Evolutionary conservation across 2,113 vertebrate species (phyloP).

Genomic region (Chaenogobius annularis): DNA sequence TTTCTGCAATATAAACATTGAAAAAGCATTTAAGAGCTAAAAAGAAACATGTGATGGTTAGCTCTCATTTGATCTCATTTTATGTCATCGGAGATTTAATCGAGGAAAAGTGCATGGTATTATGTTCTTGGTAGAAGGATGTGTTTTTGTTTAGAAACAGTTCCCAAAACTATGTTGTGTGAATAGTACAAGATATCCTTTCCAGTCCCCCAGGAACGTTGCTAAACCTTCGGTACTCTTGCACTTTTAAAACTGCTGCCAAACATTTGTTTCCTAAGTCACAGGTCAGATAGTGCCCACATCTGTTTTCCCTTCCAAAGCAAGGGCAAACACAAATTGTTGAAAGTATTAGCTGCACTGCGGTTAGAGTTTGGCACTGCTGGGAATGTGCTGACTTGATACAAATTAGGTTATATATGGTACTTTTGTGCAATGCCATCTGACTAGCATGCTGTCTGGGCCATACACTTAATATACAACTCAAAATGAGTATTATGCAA

Average conservation of each 20-base stretch:
- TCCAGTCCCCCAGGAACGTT: slow-evolving; percentile 49
- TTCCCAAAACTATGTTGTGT: slow-evolving; percentile 47
- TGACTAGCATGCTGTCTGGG: slow-evolving; percentile 60
- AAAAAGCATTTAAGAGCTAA: neutral
- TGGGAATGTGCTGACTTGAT: slow-evolving; percentile 72
- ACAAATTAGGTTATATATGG: slow-evolving; percentile 65
- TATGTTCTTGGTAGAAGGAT: slow-evolving; percentile 17
- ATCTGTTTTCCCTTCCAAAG: slow-evolving; percentile 68
- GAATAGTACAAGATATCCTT: slow-evolving; percentile 62
- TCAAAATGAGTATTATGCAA: slow-evolving; percentile 53
- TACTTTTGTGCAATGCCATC: slow-evolving; percentile 65
- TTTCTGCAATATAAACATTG: neutral
- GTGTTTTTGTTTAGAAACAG: slow-evolving; percentile 52
- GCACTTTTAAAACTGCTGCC: slow-evolving; percentile 63
- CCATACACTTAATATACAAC: slow-evolving; percentile 63
- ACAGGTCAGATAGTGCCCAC: slow-evolving; percentile 68
- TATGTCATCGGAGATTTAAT: neutral
- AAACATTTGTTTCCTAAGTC: slow-evolving; percentile 73
- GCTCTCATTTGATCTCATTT: neutral
- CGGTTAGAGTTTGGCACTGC: slow-evolving; percentile 64
- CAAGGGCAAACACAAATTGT: slow-evolving; percentile 67
- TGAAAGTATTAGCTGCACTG: slow-evolving; percentile 71
- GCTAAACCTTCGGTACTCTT: slow-evolving; percentile 38
- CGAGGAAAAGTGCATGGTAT: neutral
- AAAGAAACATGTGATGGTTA: neutral